These are phyloP conservation scores for Caenorhabditis sp. DNA, from an alignment of 2,888 invertebrate species.

Conservation along the genomic window DNA sequence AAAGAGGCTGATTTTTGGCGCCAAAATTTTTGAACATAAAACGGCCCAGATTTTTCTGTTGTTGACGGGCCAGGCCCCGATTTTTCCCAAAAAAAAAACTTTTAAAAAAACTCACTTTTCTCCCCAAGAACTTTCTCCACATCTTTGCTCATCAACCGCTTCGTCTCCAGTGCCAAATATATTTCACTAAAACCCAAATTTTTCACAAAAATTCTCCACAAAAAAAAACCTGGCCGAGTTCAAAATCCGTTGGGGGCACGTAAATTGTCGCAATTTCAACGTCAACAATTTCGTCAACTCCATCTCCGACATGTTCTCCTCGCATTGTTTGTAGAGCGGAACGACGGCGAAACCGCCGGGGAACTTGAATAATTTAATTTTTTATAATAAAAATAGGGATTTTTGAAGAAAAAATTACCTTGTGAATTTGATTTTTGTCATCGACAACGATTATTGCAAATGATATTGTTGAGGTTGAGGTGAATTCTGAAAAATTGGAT, in stretches of 20 bases:
- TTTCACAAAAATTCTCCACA: background rate
- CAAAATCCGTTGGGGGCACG: background rate
- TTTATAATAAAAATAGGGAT: background rate
- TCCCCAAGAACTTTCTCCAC: background rate
- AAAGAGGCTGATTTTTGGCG: too few species aligned
- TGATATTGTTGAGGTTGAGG: background rate
- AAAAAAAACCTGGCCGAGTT: background rate
- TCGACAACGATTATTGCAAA: background rate
- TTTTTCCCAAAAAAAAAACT: too few species aligned
- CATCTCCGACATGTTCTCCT: background rate
- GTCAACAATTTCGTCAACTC: background rate
- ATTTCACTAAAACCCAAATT: background rate
- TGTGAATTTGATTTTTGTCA: background rate
- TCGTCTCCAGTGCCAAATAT: background rate
- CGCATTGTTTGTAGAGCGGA: background rate
- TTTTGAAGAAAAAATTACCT: background rate
- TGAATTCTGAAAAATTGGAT: background rate
- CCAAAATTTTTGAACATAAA: too few species aligned
- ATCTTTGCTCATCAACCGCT: background rate
- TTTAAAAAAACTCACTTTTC: background rate
- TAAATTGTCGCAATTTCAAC: slow-evolving; percentile 1
- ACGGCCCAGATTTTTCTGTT: too few species aligned
- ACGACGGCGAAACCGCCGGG: background rate
- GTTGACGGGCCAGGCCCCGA: too few species aligned
- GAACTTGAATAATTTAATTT: background rate